phyloP scores from a whole-genome alignment of 2,113 vertebrate species.

The Archilochus colubris region DNA sequence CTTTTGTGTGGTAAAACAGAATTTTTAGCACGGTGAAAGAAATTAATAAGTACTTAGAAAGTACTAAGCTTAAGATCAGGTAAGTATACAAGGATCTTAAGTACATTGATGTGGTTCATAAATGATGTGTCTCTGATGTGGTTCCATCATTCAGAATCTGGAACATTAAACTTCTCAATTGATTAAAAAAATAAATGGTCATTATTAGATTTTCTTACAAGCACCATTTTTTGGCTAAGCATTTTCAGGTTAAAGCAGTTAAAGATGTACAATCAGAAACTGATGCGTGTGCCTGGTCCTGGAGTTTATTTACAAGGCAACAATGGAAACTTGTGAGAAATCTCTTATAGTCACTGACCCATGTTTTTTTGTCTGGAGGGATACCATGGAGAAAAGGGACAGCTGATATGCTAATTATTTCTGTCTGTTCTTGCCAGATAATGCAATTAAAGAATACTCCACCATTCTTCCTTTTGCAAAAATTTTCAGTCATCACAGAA shows the following conservation, averaged over 20 bases:
- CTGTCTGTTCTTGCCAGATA: neutral
- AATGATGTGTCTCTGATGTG: neutral
- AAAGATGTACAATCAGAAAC: neutral
- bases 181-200: neutral
- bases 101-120: neutral
- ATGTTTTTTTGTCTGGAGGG: neutral
- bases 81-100: neutral
- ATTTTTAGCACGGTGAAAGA: neutral
- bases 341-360: too few relatives aligned
- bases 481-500: neutral
- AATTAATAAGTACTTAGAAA: neutral
- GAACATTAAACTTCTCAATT: neutral
- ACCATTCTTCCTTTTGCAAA: neutral
- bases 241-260: neutral
- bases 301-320: neutral
- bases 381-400: neutral
- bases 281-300: fast-evolving
- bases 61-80: neutral
- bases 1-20: neutral
- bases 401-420: neutral
- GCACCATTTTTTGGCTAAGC: neutral
- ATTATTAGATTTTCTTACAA: neutral
- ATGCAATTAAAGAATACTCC: neutral
- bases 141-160: neutral
- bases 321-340: neutral